phyloP scores from a whole-genome alignment of 2,113 vertebrate species.

The Apodemus sylvaticus region DNA sequence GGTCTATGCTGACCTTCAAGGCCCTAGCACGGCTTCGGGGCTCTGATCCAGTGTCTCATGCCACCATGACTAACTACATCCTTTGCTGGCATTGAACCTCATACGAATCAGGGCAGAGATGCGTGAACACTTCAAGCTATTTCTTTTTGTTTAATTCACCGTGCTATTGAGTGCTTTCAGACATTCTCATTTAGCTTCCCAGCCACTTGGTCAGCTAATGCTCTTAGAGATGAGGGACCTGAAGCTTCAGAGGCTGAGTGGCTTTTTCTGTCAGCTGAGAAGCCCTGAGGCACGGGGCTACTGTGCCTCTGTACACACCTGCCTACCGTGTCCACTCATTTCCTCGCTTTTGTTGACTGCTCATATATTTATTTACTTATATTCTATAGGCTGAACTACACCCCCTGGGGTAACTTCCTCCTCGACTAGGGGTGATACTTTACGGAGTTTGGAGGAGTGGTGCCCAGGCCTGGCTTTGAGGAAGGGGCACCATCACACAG shows the following conservation, averaged over 20 bases:
- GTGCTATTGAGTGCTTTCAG: neutral
- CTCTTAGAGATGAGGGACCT: neutral
- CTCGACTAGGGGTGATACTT: neutral
- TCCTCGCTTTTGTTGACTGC: neutral
- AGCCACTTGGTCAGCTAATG: neutral
- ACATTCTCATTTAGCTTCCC: neutral
- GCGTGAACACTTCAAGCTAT: neutral
- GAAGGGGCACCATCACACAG: too few species aligned
- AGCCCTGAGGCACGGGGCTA: too few species aligned
- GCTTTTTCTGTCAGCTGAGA: neutral
- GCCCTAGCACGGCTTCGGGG: neutral
- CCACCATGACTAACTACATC: neutral
- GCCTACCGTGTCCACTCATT: too few species aligned
- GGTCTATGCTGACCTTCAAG: neutral
- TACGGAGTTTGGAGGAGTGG: neutral
- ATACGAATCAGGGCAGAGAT: neutral
- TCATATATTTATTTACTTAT: neutral
- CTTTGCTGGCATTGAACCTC: neutral
- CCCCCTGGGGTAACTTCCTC: neutral
- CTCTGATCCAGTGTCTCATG: neutral
- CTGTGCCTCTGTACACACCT: neutral
- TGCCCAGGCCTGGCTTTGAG: neutral
- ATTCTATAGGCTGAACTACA: neutral
- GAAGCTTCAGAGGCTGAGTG: neutral
- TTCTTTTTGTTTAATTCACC: neutral